Base-by-base conservation (phyloP, 2,113 vertebrate species). In the Hippocampus comes region DNA sequence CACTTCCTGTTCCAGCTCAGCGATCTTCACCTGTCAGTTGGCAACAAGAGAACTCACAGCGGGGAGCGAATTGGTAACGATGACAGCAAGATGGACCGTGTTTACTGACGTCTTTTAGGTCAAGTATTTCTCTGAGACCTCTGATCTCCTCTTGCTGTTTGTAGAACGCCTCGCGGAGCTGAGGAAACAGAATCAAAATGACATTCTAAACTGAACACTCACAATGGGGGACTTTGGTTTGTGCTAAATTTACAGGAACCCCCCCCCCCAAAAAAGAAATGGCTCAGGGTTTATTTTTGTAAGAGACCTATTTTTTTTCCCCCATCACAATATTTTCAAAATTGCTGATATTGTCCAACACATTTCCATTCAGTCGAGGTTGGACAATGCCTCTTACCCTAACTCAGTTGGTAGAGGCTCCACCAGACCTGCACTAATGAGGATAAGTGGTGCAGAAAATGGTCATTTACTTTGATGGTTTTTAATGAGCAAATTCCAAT, bases 141-240 rank as follows among this genome's bases (percentile, higher is more conserved):
- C 86, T 83, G 73, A 98, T 96, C 88, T 97, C 94, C 9, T 96
- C 94, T 77, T 95, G 94, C 69, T 98, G 97, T n/a, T 84, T 89
- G 79, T 95, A 95, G 82, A 94, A 96, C 64, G 92, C 89, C 75
- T 94, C 93, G 51, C 96, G 90, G 79, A 98, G 93, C 95, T 96
- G 90, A 51, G 17, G 6, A 49, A 49, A 51, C 3, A 51, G 18
- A 17, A 17, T 51, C 48, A 51, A 20, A 1, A 51, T 17, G 14
- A 30, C 1, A 56, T 56, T 56, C n/a, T 9, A 11, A 23, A 51
- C 17, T 20, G 49, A 7, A 21, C 18, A 51, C 18, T 1, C 49
- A 51, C 49, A 20, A 8, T 51, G 20, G 2, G 53, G 21, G 9
- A 56, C 23, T 23, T 56, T 1, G n/a, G 11, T 3, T 56, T 51